These are phyloP conservation scores for Cyanoderma ruficeps DNA, from an alignment of 2,113 vertebrate genomes.

Conservation along the genomic window DNA sequence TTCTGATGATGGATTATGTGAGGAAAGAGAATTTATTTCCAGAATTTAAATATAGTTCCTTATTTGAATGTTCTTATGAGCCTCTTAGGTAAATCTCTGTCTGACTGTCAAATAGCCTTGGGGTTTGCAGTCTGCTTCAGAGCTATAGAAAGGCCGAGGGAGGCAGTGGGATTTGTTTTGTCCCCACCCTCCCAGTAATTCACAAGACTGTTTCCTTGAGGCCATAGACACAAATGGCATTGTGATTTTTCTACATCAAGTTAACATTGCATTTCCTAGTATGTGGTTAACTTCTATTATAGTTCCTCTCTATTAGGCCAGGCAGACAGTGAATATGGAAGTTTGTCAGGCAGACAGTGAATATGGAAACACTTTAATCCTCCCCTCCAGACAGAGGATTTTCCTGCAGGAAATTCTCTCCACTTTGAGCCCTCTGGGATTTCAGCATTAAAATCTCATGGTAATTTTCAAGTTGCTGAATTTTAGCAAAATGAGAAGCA, in stretches of 20 bases:
- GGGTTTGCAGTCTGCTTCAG: neutral
- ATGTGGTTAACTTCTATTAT: neutral
- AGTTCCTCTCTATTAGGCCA: neutral
- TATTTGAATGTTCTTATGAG: slow-evolving; percentile 7
- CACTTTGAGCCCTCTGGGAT: neutral
- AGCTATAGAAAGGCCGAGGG: neutral
- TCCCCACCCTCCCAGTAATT: neutral
- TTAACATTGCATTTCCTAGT: neutral
- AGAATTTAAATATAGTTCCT: slow-evolving; percentile 15
- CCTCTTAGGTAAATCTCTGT: neutral
- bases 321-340: neutral
- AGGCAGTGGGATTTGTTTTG: neutral
- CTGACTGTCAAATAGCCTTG: neutral
- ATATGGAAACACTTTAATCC: neutral
- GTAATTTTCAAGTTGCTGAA: neutral
- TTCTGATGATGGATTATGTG: neutral
- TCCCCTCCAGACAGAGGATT: neutral
- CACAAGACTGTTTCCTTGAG: neutral
- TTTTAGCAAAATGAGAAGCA: neutral
- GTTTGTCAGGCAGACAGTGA: neutral
- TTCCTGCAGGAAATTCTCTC: slow-evolving; percentile 22
- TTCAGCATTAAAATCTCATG: neutral
- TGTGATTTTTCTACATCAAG: neutral
- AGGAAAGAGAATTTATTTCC: neutral
- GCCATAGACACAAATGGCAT: neutral